A percentile compares a stretch with the other conserved stretches of the same genome.
Conservation (phyloP, 2,888 invertebrate species). For the Elaeidobius kamerunicus region DNA sequence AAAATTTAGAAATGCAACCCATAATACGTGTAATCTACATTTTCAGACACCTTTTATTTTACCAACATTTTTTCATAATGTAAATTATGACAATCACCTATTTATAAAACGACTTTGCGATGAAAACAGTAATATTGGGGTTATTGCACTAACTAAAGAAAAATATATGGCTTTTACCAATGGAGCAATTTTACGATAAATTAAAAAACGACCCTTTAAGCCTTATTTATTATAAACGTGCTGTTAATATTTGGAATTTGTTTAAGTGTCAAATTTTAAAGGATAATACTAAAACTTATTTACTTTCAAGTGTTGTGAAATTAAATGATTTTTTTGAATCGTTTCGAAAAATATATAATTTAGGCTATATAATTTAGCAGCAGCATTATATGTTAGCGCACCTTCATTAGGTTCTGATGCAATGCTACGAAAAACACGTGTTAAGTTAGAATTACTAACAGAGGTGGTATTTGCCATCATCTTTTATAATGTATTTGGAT, state of each 20-base stretch:
- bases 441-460: neutral
- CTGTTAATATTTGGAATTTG: neutral
- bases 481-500: neutral
- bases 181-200: neutral
- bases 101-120: neutral
- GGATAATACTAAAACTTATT: neutral
- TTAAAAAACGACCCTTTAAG: neutral
- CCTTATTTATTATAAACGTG: neutral
- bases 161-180: neutral
- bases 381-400: neutral
- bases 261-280: neutral
- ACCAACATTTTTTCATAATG: neutral
- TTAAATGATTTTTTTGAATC: neutral
- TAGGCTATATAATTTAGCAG: neutral
- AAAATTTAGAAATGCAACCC: neutral
- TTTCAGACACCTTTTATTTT: neutral
- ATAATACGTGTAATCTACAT: neutral
- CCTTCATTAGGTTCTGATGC: neutral
- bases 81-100: neutral
- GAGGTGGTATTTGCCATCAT: neutral
- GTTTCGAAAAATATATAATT: neutral
- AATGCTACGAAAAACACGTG: neutral
- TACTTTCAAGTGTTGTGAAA: neutral
- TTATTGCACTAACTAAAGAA: conserved; percentile 1
- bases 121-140: neutral